These are phyloP conservation scores for Calliopum simillimum DNA, from an alignment of 2,888 invertebrate species.

Conservation along the genomic window DNA sequence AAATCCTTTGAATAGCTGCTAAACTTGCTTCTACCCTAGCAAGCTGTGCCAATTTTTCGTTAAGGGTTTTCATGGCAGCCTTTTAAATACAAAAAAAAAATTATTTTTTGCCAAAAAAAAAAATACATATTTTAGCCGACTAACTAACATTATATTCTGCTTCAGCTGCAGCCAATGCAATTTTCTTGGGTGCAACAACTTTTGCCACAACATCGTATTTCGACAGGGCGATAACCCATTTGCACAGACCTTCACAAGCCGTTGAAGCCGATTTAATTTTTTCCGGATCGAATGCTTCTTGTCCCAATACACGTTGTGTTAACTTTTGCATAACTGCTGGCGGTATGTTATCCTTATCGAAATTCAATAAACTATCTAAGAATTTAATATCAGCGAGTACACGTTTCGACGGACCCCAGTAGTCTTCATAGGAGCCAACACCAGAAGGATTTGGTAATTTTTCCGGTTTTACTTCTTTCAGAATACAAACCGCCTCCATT, in stretches of 20 bases:
- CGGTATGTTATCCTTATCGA: conserved; percentile 92
- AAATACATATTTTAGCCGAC: background rate
- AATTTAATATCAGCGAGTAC: conserved; percentile 92
- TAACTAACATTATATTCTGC: conserved; percentile 74
- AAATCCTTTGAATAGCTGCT: conserved; percentile 73
- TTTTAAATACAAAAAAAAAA: conserved; percentile 34
- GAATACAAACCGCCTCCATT: conserved; percentile 95
- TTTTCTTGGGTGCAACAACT: conserved; percentile 92
- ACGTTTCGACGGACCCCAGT: conserved; percentile 92
- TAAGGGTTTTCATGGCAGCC: conserved; percentile 73
- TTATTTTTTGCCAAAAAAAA: conserved; percentile 1
- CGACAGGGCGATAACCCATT: conserved; percentile 95
- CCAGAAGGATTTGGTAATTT: conserved; percentile 85
- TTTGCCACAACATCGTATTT: conserved; percentile 95
- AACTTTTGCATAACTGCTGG: conserved; percentile 85
- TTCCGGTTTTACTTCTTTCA: conserved; percentile 92
- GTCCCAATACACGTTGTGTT: conserved; percentile 81
- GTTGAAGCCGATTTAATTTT: conserved; percentile 88
- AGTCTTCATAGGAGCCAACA: conserved; percentile 88
- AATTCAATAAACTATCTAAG: conserved; percentile 85
- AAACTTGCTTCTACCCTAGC: conserved; percentile 68
- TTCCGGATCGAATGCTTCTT: conserved; percentile 92
- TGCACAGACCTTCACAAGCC: conserved; percentile 91
- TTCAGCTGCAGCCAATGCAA: conserved; percentile 89
- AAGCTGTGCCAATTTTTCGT: conserved; percentile 73